These are phyloP conservation scores for Marmota flaviventris DNA, from an alignment of 2,113 vertebrate species.

Conservation along the genomic window DNA sequence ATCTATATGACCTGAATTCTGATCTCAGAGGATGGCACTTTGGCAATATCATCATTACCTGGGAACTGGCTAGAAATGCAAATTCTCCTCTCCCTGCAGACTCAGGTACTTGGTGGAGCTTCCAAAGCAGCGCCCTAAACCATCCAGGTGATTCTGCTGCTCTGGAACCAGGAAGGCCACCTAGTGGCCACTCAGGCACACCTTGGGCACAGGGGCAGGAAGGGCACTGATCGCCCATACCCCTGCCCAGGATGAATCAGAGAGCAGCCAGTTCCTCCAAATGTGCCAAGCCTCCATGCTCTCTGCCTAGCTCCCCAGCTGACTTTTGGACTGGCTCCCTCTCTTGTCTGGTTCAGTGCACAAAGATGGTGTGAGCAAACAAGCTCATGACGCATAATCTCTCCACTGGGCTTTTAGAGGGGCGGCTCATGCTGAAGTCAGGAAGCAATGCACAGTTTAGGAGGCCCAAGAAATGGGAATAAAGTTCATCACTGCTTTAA, in stretches of 20 bases:
- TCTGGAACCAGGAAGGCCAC: slow-evolving; percentile 1
- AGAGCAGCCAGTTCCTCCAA: background rate
- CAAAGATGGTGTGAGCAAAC: background rate
- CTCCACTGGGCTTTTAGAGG: background rate
- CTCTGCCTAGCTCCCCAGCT: background rate
- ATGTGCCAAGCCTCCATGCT: background rate
- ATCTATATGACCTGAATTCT: background rate
- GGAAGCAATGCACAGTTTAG: background rate
- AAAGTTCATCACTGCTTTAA: background rate
- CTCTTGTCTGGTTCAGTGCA: background rate
- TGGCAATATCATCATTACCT: background rate
- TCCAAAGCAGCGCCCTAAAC: background rate
- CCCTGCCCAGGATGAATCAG: background rate
- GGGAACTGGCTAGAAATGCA: background rate
- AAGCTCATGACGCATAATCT: background rate
- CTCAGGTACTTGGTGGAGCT: background rate
- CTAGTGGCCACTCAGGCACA: slow-evolving; percentile 53
- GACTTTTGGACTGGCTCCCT: background rate
- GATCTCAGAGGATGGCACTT: background rate
- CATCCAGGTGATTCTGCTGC: background rate
- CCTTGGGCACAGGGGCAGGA: no score
- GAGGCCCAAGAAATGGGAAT: background rate
- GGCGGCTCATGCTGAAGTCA: background rate
- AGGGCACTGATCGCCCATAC: background rate
- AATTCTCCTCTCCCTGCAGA: background rate